Conservation (phyloP, 2,888 invertebrate species). For the Apamea epomidion region DNA sequence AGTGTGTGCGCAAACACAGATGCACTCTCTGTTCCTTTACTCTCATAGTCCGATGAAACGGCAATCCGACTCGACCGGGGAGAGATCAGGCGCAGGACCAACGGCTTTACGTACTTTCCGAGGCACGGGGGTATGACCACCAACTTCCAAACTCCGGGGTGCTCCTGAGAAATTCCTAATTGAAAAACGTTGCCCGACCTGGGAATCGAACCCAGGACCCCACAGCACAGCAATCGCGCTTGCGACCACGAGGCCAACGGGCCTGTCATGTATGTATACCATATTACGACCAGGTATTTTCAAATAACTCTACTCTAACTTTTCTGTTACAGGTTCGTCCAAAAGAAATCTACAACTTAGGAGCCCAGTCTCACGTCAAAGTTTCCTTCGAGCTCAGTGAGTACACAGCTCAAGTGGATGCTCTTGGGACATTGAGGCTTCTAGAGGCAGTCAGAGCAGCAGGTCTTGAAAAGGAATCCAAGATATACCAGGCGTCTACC, state of each 20-base stretch:
- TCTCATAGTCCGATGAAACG: neutral
- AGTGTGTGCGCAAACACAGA: neutral
- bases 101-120: neutral
- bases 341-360: slow-evolving; percentile 99
- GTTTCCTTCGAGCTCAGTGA: slow-evolving; percentile 99
- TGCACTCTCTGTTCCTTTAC: neutral
- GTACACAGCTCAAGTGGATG: slow-evolving; percentile 99
- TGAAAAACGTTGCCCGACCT: neutral
- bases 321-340: slow-evolving; percentile 91
- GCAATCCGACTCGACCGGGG: neutral
- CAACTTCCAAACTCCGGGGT: neutral
- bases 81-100: neutral
- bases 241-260: neutral
- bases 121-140: neutral
- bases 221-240: neutral
- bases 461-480: slow-evolving; percentile 94
- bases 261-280: neutral
- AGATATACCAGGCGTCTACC: slow-evolving; percentile 98
- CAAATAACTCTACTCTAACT: neutral
- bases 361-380: slow-evolving; percentile 99
- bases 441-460: slow-evolving; percentile 98
- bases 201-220: neutral
- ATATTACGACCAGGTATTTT: neutral
- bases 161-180: neutral
- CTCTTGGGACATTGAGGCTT: slow-evolving; percentile 97